Evolutionary conservation across 2,113 vertebrate genomes (phyloP).

Genomic region (Caranx ignobilis): DNA sequence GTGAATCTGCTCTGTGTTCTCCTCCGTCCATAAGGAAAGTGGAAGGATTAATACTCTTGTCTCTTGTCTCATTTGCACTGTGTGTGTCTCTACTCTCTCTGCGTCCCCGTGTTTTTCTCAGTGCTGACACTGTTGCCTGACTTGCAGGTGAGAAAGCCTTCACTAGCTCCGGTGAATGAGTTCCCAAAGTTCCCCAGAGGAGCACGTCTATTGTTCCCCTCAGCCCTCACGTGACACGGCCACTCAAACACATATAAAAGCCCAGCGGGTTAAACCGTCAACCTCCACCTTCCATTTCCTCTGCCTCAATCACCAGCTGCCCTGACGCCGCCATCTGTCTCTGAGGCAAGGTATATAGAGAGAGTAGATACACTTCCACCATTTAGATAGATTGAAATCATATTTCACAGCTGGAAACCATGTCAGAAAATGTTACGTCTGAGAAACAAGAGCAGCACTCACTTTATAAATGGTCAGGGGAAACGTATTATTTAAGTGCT

Average conservation of each 20-base stretch:
- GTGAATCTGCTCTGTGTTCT: background rate
- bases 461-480: slow-evolving; percentile 26
- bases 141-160: background rate
- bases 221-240: slow-evolving; percentile 1
- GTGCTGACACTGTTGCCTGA: background rate
- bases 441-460: slow-evolving; percentile 37
- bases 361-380: slow-evolving; percentile 4
- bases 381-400: slow-evolving; percentile 53
- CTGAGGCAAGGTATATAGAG: background rate
- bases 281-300: slow-evolving; percentile 22
- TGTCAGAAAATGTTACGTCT: slow-evolving; percentile 37
- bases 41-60: background rate
- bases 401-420: slow-evolving; percentile 55
- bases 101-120: rapidly evolving
- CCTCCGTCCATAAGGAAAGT: background rate
- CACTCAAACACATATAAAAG: slow-evolving; percentile 50
- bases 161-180: background rate
- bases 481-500: slow-evolving; percentile 40
- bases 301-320: background rate
- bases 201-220: slow-evolving; percentile 23
- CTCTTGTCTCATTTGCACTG: background rate
- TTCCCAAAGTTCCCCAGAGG: slow-evolving; percentile 6
- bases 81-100: background rate
- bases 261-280: slow-evolving; percentile 39
- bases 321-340: background rate